Conservation (phyloP, 2,888 invertebrate species). For the Chymomyza fuscimana region DNA sequence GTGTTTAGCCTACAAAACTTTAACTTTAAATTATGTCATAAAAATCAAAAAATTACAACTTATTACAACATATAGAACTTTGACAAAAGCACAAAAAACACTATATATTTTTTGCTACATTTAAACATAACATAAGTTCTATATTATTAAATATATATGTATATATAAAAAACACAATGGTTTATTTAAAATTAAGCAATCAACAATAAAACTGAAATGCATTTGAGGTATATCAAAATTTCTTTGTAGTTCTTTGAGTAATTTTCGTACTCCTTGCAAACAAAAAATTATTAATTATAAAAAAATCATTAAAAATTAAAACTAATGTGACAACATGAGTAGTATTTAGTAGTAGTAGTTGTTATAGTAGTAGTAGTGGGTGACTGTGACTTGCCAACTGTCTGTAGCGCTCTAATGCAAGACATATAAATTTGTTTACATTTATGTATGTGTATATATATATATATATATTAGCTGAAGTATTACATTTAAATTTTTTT, state of each 20-base stretch:
- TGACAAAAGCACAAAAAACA: slow-evolving; percentile 32
- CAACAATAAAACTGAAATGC: slow-evolving; percentile 79
- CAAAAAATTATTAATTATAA: slow-evolving; percentile 36
- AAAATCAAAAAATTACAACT: slow-evolving; percentile 28
- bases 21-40: slow-evolving; percentile 47
- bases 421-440: slow-evolving; percentile 23
- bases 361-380: slow-evolving; percentile 59
- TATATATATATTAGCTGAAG: slow-evolving; percentile 12
- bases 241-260: slow-evolving; percentile 76
- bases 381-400: slow-evolving; percentile 55
- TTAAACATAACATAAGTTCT: not conserved
- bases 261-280: slow-evolving; percentile 55
- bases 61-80: slow-evolving; percentile 36
- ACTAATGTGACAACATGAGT: slow-evolving; percentile 70
- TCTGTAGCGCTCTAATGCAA: not conserved
- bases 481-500: slow-evolving; percentile 8
- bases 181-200: slow-evolving; percentile 69
- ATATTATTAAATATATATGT: not conserved
- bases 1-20: slow-evolving; percentile 57
- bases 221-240: slow-evolving; percentile 80
- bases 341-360: slow-evolving; percentile 30
- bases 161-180: slow-evolving; percentile 24
- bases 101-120: slow-evolving; percentile 7
- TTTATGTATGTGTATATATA: slow-evolving; percentile 21
- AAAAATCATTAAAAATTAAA: slow-evolving; percentile 40